Evolutionary conservation across 2,797 vertebrate genomes (phyloP).

Genomic region (Phrynocephalus forsythii): DNA sequence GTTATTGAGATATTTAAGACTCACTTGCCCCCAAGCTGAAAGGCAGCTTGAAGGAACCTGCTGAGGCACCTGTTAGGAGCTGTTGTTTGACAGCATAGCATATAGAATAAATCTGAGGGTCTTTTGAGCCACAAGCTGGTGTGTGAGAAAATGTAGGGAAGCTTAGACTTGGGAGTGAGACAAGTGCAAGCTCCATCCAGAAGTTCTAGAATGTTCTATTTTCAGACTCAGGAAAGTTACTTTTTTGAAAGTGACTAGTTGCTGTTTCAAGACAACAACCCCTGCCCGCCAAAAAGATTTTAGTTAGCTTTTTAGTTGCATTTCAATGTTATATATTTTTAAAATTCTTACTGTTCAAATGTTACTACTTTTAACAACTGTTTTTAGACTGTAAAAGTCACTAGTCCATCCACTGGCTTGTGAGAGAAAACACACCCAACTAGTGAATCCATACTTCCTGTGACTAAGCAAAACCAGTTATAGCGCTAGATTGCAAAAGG

Average conservation of each 20-base stretch:
- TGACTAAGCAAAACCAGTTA: too few species aligned
- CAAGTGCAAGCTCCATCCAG: not conserved
- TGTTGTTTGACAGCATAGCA: not conserved
- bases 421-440: too few species aligned
- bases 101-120: not conserved
- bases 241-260: not conserved
- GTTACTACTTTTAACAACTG: not conserved
- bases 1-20: conserved; percentile 51
- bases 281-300: not conserved
- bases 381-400: not conserved
- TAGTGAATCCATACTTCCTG: too few species aligned
- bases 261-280: not conserved
- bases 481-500: too few species aligned
- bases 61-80: not conserved
- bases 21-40: conserved; percentile 43
- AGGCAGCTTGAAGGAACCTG: conserved; percentile 26
- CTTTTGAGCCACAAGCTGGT: not conserved
- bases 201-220: not conserved
- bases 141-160: not conserved
- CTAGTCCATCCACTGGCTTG: too few species aligned
- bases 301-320: not conserved
- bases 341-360: not conserved
- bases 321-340: not conserved
- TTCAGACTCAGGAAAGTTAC: not conserved
- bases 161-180: not conserved